Evolutionary conservation across 1,140 invertebrate genomes (phyloP).

Genomic region (Neodiprion lecontei): DNA sequence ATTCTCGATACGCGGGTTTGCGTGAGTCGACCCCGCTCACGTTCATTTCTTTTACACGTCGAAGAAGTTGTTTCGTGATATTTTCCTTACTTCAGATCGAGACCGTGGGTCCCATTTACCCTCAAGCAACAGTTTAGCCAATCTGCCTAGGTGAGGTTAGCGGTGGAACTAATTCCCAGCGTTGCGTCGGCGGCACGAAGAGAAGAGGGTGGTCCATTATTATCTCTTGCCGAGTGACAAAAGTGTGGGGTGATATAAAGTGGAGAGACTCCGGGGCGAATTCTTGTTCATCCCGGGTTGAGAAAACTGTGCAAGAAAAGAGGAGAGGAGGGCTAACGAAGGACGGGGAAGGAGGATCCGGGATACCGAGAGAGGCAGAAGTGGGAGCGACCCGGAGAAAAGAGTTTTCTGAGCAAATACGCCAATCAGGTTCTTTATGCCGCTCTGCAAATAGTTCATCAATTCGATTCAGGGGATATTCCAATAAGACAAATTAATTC

Average conservation of each 20-base stretch:
- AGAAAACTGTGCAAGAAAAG: background rate
- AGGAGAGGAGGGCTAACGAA: background rate
- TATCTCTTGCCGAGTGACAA: too few species aligned
- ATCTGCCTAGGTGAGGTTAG: conserved; percentile 21
- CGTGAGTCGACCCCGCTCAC: too few species aligned
- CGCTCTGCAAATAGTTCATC: conserved; percentile 55
- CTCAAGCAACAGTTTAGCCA: conserved; percentile 27
- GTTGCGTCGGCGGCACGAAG: background rate
- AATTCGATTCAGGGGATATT: conserved; percentile 50
- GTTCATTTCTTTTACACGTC: too few species aligned
- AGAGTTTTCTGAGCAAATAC: conserved; percentile 52
- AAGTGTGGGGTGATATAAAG: background rate
- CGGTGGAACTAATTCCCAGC: conserved; percentile 20
- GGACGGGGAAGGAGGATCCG: conserved; percentile 18
- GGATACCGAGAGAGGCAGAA: conserved; percentile 5
- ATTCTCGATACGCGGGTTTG: too few species aligned
- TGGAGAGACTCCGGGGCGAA: background rate
- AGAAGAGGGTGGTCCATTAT: too few species aligned
- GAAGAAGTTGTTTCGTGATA: too few species aligned
- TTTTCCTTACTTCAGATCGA: too few species aligned
- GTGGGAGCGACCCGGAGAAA: conserved; percentile 2
- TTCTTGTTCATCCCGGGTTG: background rate
- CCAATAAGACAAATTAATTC: conserved; percentile 53
- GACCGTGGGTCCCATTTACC: too few species aligned
- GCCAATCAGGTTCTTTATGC: conserved; percentile 55